Base-by-base conservation (phyloP, 2,113 vertebrate species). In the Amphiprion percula region DNA sequence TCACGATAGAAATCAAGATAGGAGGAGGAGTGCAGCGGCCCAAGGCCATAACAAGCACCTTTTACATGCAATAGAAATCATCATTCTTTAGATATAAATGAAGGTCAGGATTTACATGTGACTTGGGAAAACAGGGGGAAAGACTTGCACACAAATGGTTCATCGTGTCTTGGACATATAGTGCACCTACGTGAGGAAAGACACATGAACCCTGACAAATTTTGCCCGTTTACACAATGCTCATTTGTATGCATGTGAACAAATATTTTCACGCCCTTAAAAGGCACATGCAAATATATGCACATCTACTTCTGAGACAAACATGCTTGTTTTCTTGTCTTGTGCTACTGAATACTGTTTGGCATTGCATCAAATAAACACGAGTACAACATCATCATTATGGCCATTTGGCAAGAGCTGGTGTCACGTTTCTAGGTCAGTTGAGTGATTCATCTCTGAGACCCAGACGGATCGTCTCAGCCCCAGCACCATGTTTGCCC, bases 371-470 rank as follows among this genome's bases (percentile, higher is more conserved):
- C 74, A 82, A 39, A 82, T 26, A 15, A 55, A 23, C 67, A 54
- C 4, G 0, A 26, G 12, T 47, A 2, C 17, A 52, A 15, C 28
- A 12, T 49, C 0, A 0, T 5, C n/a, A 9, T 16, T 14, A 6
- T 47, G 63, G 54, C 24, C 0, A 10, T n/a, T 55, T 74, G 68
- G 12, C 46, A 68, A 26, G 12, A 9, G 37, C 24, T 30, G 19
- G 33, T 39, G 37, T 64, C 16, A 50, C 4, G 4, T 85, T 78
- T 85, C 41, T 82, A 67, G 75, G 78, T 86, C 83, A 84, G 54
- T 62, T 12, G 16, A 41, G 19, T 82, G 68, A 87, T n/a, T 88
- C 80, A 79, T 49, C 8, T 19, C n/a, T 10, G 14, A 55, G 30
- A 56, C 23, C 37, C 55, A 55, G 74, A 59, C 39, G 30, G 47